Base-by-base conservation (phyloP, 2,797 vertebrate species). In the Oreortyx pictus region DNA sequence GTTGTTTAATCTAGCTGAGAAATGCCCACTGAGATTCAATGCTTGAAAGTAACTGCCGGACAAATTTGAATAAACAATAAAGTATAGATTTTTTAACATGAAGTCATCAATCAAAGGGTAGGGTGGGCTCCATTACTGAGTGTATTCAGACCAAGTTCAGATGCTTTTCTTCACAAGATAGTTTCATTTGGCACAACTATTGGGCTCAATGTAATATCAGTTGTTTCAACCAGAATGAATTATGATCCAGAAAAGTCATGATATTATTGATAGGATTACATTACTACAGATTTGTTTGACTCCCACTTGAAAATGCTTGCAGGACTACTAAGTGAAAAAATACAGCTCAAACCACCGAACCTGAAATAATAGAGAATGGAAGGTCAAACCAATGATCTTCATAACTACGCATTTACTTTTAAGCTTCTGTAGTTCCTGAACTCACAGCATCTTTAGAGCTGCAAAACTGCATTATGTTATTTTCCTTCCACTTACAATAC, bases 1-100 rank as follows among this genome's bases (percentile, higher is more conserved):
- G 85, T 65, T 86, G 75, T 90, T 92, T 90, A 89, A 82, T 89
- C 84, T 86, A 87, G 61, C 62, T 75, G 75, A 94, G 86, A 94
- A 96, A 92, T 67, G 67, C 49, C 87, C 74, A 77, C 39, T 1
- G 14, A 86, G 85, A 94, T 73, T 76, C 74, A 46, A 29, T 84
- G 67, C 76, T 73, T 86, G 73, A 62, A 89, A 88, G 82, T 47
- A 82, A 86, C 88, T 82, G 67, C 74, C 82, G 82, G 82, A 31
- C 9, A 82, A 89, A 91, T 64, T 64, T 83, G 67, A 84, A 84
- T 84, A 82, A 22, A 35, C 17, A 6, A 89, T 66, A 75, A 90
- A 68, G 43, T 47, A 66, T 25, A 54, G 79, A 47, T 72, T 84
- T 57, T 92, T 87, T 24, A 75, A 62, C 35, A 29, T 10, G 2